Conservation (phyloP, 2,797 vertebrate genomes). For the Gymnothorax javanicus region DNA sequence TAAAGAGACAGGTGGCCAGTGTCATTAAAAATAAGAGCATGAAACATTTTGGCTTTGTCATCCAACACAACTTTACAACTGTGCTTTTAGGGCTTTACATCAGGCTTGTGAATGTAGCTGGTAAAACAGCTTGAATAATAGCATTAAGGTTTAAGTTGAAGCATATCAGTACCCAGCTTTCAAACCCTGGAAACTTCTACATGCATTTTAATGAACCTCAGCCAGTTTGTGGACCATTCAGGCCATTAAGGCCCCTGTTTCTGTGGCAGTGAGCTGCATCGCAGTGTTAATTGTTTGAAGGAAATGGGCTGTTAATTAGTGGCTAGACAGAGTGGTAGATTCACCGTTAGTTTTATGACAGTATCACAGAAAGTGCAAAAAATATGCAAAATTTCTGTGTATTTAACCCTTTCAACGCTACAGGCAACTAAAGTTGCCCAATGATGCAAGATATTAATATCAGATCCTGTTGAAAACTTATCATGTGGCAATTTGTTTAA, state of each 20-base stretch:
- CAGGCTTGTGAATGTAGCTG: background rate
- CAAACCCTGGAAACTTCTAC: background rate
- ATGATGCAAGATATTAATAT: too few species aligned
- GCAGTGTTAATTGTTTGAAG: constrained; percentile 7
- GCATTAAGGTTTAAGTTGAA: constrained; percentile 7
- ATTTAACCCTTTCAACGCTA: too few species aligned
- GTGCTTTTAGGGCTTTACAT: background rate
- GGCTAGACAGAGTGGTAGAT: background rate
- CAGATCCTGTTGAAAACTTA: too few species aligned
- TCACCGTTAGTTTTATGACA: background rate
- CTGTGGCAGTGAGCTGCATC: background rate
- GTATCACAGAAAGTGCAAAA: background rate
- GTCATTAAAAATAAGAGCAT: background rate
- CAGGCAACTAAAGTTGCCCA: too few species aligned
- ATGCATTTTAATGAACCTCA: background rate
- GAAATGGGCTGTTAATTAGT: constrained; percentile 1
- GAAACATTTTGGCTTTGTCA: background rate
- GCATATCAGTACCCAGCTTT: background rate
- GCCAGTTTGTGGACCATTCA: background rate
- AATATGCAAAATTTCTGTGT: background rate
- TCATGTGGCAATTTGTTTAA: too few species aligned
- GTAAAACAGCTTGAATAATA: background rate
- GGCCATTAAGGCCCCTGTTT: constrained; percentile 6
- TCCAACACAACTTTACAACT: background rate
- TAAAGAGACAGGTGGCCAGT: background rate